Percentiles rank a stretch among this genome's conserved stretches.
Conservation (phyloP, 2,797 vertebrate genomes). For the Sebastes kiyomatsui region DNA sequence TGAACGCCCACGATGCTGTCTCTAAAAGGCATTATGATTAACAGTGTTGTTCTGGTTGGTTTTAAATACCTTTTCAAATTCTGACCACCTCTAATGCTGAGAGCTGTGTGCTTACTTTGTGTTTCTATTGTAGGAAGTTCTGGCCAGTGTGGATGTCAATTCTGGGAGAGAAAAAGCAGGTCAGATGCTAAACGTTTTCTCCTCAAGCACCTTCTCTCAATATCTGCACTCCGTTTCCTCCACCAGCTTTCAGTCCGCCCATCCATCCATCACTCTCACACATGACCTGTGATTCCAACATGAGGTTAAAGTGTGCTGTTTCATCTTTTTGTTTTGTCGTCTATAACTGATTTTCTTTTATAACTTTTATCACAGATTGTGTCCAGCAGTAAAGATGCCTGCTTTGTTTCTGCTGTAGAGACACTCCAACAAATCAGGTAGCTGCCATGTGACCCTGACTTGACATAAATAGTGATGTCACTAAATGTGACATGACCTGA, state of each 20-base stretch:
- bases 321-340: not conserved
- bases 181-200: conserved; percentile 47
- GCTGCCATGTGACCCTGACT: not conserved
- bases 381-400: conserved; percentile 90
- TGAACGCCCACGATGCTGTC: not conserved
- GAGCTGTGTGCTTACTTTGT: not conserved
- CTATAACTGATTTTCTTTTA: not conserved
- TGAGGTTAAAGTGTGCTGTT: not conserved
- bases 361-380: conserved; percentile 82
- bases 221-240: not conserved
- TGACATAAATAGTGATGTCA: not conserved
- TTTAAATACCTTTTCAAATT: not conserved
- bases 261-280: not conserved
- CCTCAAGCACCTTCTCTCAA: not conserved
- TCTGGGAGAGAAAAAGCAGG: conserved; percentile 91
- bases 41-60: not conserved
- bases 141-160: conserved; percentile 90
- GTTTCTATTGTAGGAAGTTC: conserved; percentile 88
- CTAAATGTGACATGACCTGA: not conserved
- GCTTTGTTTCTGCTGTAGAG: conserved; percentile 93
- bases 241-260: not conserved
- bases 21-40: not conserved
- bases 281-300: not conserved
- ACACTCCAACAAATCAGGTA: conserved; percentile 98
- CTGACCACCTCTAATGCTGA: not conserved